These are phyloP conservation scores for Drosophila ezoana DNA, from an alignment of 2,888 invertebrate genomes.

Conservation along the genomic window DNA sequence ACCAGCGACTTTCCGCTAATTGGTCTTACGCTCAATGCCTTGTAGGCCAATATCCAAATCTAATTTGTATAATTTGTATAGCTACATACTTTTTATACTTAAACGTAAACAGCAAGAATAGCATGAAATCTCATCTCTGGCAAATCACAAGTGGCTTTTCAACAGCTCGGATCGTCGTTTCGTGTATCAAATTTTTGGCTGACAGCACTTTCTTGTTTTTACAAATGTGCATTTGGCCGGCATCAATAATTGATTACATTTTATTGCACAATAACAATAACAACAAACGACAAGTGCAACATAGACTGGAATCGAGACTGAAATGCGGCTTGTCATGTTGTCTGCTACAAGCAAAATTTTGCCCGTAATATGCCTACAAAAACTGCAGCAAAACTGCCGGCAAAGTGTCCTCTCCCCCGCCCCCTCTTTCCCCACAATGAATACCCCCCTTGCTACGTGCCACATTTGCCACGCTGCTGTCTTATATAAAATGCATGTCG, in stretches of 20 bases:
- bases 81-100: too few relatives aligned
- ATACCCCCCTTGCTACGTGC: neutral
- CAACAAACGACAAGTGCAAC: conserved; percentile 24
- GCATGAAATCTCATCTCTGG: neutral
- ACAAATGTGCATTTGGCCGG: conserved; percentile 66
- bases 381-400: conserved; percentile 17
- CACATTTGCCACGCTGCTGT: conserved; percentile 51
- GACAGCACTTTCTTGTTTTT: conserved; percentile 22
- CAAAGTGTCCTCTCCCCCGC: conserved; percentile 40
- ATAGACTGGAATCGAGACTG: conserved; percentile 52
- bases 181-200: conserved; percentile 8
- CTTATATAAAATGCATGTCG: conserved; percentile 77
- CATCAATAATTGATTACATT: conserved; percentile 78
- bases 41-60: too few relatives aligned
- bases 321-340: conserved; percentile 67
- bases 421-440: too few relatives aligned
- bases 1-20: too few relatives aligned
- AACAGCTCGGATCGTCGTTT: conserved; percentile 2
- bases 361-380: conserved; percentile 38
- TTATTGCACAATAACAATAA: conserved; percentile 68
- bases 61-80: too few relatives aligned
- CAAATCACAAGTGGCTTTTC: conserved; percentile 17
- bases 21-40: too few relatives aligned
- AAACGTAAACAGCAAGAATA: neutral
- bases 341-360: conserved; percentile 45